Evolutionary conservation across 2,113 vertebrate species (phyloP).

Genomic region (Cyphomyrus discorhynchus): DNA sequence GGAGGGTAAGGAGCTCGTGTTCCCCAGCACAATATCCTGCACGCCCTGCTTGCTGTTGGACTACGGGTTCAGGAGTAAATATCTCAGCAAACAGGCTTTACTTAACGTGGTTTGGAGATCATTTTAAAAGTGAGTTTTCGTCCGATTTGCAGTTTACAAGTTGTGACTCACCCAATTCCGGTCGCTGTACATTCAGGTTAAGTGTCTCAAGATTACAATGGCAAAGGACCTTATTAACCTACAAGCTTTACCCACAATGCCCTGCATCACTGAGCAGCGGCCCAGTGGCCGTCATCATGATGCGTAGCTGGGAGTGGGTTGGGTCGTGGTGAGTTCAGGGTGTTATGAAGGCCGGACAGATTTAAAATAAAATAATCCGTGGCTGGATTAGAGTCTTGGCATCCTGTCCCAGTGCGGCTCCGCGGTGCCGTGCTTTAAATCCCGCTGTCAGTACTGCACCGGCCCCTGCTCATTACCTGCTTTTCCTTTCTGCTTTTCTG

Average conservation of each 20-base stretch:
- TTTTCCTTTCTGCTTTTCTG: background rate
- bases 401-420: background rate
- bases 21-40: slow-evolving; percentile 12
- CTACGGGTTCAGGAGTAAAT: background rate
- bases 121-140: background rate
- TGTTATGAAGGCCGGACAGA: background rate
- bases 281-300: background rate
- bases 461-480: background rate
- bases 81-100: too few species aligned
- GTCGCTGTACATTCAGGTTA: background rate
- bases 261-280: background rate
- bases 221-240: background rate
- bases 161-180: background rate
- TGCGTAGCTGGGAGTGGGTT: slow-evolving; percentile 4
- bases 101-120: background rate
- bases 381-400: background rate
- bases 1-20: slow-evolving; percentile 47
- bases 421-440: background rate
- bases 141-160: background rate
- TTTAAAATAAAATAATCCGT: background rate
- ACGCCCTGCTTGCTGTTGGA: background rate
- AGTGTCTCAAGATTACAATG: background rate
- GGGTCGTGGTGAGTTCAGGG: background rate
- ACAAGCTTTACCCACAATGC: background rate
- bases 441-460: too few species aligned